phyloP scores from a whole-genome alignment of 2,888 invertebrate species.

The Orthosia incerta region DNA sequence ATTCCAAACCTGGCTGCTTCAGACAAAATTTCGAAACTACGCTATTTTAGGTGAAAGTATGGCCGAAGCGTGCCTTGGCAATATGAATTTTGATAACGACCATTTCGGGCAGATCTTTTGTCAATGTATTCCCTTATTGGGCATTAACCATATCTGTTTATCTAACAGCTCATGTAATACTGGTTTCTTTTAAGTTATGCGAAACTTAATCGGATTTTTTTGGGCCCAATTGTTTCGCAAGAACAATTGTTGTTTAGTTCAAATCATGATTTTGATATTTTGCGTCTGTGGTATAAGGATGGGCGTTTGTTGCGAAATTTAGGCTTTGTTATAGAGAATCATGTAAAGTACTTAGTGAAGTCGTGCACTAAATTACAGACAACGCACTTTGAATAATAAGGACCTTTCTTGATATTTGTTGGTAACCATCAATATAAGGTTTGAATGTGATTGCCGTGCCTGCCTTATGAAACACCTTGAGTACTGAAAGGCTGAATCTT shows the following conservation, averaged over 20 bases:
- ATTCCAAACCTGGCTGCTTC: background rate
- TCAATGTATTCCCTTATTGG: slow-evolving; percentile 47
- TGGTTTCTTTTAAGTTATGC: slow-evolving; percentile 56
- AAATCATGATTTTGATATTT: slow-evolving; percentile 69
- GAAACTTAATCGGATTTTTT: slow-evolving; percentile 64
- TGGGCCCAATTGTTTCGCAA: slow-evolving; percentile 60
- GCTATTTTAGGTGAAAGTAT: slow-evolving; percentile 56
- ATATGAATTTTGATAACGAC: slow-evolving; percentile 51
- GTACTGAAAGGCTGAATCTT: slow-evolving; percentile 2
- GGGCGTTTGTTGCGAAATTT: slow-evolving; percentile 60
- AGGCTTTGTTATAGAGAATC: slow-evolving; percentile 54
- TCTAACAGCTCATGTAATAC: slow-evolving; percentile 45
- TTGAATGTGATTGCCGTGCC: slow-evolving; percentile 29
- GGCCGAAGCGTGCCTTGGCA: slow-evolving; percentile 50
- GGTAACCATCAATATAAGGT: slow-evolving; percentile 22
- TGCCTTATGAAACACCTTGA: slow-evolving; percentile 2
- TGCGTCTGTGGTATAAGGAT: slow-evolving; percentile 52
- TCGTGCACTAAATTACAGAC: slow-evolving; percentile 56
- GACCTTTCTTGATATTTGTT: slow-evolving; percentile 29
- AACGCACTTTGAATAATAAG: slow-evolving; percentile 48
- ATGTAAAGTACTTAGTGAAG: slow-evolving; percentile 47
- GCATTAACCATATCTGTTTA: slow-evolving; percentile 42
- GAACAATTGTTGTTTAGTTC: slow-evolving; percentile 61
- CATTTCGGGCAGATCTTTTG: slow-evolving; percentile 58
- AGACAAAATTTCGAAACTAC: slow-evolving; percentile 19